Base-by-base conservation (phyloP, 2,797 vertebrate genomes). In the Arremon brunneinucha region DNA sequence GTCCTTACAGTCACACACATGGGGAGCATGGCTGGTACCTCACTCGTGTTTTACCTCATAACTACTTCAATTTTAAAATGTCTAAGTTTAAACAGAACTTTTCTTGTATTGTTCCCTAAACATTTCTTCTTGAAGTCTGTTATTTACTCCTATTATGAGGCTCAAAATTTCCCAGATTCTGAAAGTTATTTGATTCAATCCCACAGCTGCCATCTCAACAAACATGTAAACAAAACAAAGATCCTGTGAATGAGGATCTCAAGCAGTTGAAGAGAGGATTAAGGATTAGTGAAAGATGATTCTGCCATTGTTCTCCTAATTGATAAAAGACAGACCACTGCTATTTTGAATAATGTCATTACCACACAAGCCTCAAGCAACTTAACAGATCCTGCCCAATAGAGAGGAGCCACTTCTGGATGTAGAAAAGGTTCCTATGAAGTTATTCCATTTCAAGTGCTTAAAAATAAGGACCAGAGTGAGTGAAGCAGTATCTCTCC, bases 191-290 rank as follows among this genome's bases (percentile, higher is more conserved):
- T 64, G 80, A 77, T 63, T 68, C 71, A 79, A 88, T 64, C 49
- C 59, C 34, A 49, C 72, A 90, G 60, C 77, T 94, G 80, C 69
- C 67, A 59, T 77, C 28, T 57, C 67, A 57, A 89, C 46, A 91
- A 89, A 76, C 84, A 62, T 19, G 65, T 90, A 96, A 97, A 77
- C 75, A 87, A 91, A 93, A 68, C 56, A 69, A 91, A 91, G 69
- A 43, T 70, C 62, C 63, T 46, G 21, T 83, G 76, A 87, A 80
- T 39, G 55, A 64, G 63, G 39, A 47, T 43, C n/a, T 39, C 46
- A 76, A 14, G 44, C 34, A 37, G 20, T 75, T 75, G 57, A 74
- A 55, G 52, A 62, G 43, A 91, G 39, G 80, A 71, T 81, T 80
- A 89, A 26, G 50, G 63, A 79, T 93, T 89, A 90, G 43, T 32